A percentile compares a stretch with the other conserved stretches of the same genome.
Evolutionary conservation across 2,113 vertebrate genomes (phyloP).

Genomic region (Fregetta grallaria): DNA sequence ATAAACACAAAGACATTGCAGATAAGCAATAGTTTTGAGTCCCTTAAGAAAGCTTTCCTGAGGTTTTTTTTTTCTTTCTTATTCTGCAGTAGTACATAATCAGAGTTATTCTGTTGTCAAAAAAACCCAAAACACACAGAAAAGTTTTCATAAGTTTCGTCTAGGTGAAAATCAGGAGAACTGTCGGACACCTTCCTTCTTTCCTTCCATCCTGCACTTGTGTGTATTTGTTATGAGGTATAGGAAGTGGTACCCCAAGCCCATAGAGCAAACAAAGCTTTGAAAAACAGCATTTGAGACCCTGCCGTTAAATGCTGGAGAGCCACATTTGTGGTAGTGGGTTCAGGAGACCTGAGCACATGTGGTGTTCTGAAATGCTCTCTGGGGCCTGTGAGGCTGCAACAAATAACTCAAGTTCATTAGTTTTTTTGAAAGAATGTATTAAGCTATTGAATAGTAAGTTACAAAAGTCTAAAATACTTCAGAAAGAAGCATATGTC

Average conservation of each 20-base stretch:
- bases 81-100: background rate
- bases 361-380: background rate
- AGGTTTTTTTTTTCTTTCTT: background rate
- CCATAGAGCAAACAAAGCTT: background rate
- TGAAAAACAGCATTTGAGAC: background rate
- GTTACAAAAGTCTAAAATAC: background rate
- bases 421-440: background rate
- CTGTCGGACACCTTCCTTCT: background rate
- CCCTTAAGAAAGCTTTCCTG: background rate
- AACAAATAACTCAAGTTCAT: background rate
- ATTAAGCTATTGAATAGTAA: background rate
- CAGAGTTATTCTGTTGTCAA: background rate
- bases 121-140: background rate
- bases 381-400: background rate
- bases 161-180: background rate
- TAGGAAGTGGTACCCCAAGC: background rate
- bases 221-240: background rate
- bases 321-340: background rate
- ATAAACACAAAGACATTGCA: background rate
- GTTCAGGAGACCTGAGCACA: rapidly evolving
- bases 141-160: background rate
- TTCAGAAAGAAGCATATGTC: background rate
- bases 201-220: background rate
- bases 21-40: background rate
- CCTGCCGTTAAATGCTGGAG: background rate